Evolutionary conservation across 92 coral and sea anemone genomes (phyloP).

Genomic region (Chrysogorgia sp.): DNA sequence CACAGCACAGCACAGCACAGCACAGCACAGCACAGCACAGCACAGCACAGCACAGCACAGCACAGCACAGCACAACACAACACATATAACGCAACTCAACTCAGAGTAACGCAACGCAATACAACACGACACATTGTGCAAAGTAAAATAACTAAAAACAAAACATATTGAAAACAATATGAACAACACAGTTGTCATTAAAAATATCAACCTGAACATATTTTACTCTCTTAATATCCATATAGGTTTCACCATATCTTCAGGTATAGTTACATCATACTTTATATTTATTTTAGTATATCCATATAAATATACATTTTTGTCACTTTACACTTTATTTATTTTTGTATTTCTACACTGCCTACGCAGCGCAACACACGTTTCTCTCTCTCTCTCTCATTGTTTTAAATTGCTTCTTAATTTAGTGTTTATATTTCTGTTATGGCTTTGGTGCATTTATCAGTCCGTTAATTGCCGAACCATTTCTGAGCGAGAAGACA

Average conservation of each 20-base stretch:
- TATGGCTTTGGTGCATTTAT: conserved; percentile 94
- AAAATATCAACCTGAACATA: neutral
- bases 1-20: neutral
- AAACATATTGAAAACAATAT: too few relatives aligned
- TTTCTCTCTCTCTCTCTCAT: neutral
- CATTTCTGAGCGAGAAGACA: conserved; percentile 88
- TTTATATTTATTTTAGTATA: neutral
- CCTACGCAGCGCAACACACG: neutral
- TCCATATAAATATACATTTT: neutral
- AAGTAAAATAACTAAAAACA: neutral
- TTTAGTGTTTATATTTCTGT: conserved; percentile 81
- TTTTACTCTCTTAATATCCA: neutral
- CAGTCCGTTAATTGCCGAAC: conserved; percentile 95
- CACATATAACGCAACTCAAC: neutral
- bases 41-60: neutral
- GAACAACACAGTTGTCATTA: neutral
- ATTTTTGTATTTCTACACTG: neutral
- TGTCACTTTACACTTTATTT: neutral
- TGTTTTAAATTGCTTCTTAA: neutral
- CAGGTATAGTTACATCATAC: conserved; percentile 22
- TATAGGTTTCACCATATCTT: conserved; percentile 64
- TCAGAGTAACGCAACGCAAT: neutral
- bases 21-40: neutral
- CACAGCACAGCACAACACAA: neutral
- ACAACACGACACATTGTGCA: neutral